These are phyloP conservation scores for Agelaius tricolor DNA, from an alignment of 2,113 vertebrate genomes.

Conservation along the genomic window DNA sequence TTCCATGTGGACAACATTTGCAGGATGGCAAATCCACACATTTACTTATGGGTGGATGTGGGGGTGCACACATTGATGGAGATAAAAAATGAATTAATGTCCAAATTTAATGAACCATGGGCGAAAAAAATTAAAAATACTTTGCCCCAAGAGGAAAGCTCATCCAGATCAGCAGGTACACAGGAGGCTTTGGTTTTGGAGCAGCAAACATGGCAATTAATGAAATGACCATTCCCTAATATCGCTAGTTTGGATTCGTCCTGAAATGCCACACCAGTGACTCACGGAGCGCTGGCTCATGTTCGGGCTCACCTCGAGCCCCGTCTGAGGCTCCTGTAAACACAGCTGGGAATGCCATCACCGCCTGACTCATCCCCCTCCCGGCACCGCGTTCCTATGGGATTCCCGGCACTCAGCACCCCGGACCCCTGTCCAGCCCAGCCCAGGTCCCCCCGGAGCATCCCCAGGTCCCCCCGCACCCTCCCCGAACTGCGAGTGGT, in stretches of 20 bases:
- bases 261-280: conserved; percentile 28
- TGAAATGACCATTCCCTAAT: neutral
- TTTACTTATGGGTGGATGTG: too few relatives aligned
- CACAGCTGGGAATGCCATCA: conserved; percentile 36
- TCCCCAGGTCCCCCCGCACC: neutral
- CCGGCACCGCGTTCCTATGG: neutral
- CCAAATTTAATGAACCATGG: neutral
- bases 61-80: fast-evolving
- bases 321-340: neutral
- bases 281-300: neutral
- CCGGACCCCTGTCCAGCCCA: neutral
- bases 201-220: neutral
- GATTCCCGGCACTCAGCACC: neutral
- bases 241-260: neutral
- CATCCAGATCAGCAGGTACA: neutral
- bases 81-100: neutral
- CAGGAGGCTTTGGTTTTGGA: neutral
- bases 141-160: neutral
- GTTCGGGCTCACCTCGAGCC: neutral
- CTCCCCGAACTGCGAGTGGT: neutral
- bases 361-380: neutral
- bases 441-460: neutral
- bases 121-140: neutral
- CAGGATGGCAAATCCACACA: neutral
- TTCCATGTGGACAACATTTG: neutral